Evolutionary conservation across 2,888 invertebrate genomes (phyloP).

Genomic region (Flexamia atlantica): DNA sequence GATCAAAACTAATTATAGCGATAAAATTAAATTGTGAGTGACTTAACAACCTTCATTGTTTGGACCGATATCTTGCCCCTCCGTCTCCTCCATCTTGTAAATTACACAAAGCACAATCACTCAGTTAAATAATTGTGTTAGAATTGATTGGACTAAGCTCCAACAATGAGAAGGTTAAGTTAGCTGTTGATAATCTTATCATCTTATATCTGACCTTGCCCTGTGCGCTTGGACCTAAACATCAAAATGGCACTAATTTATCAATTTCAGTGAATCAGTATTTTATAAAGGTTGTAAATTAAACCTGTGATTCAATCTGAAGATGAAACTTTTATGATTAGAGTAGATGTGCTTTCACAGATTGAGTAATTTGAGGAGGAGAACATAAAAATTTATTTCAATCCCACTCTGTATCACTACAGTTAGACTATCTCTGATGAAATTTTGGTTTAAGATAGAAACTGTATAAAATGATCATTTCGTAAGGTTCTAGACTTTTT

Average conservation of each 20-base stretch:
- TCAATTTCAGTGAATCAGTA: constrained; percentile 18
- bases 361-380: no score
- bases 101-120: constrained; percentile 13
- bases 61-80: background rate
- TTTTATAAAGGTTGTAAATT: background rate
- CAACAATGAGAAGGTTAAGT: constrained; percentile 22
- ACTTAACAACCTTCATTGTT: constrained; percentile 7
- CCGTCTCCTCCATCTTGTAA: background rate
- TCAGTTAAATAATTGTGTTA: constrained; percentile 25
- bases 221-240: constrained; percentile 25
- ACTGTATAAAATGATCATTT: no score
- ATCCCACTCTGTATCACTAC: no score
- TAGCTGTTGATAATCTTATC: constrained; percentile 15
- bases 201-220: constrained; percentile 35
- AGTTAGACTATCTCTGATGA: no score
- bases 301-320: background rate
- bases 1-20: background rate
- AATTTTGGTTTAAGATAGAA: no score
- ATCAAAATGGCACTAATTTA: background rate
- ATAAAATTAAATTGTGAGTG: background rate
- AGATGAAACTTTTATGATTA: background rate
- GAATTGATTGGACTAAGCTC: constrained; percentile 5
- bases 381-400: no score
- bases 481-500: no score
- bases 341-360: no score